phyloP scores from a whole-genome alignment of 2,888 invertebrate species.

The Andricus quercusramuli region DNA sequence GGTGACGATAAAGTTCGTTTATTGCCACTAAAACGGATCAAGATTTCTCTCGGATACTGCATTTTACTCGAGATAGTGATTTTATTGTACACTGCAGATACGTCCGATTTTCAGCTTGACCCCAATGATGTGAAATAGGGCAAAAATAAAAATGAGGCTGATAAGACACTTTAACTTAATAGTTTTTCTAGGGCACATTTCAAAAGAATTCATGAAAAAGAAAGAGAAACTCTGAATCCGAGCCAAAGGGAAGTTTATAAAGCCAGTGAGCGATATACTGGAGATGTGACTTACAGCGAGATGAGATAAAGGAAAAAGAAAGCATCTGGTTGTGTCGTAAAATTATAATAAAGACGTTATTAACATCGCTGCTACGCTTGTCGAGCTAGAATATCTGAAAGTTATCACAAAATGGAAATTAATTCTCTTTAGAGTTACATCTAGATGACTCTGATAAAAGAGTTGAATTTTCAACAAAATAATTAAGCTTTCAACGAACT shows the following conservation, averaged over 20 bases:
- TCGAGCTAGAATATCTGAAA: slow-evolving; percentile 10
- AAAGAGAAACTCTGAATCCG: slow-evolving; percentile 56
- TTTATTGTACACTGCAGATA: slow-evolving; percentile 41
- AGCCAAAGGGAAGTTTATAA: slow-evolving; percentile 59
- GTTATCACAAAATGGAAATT: slow-evolving; percentile 14
- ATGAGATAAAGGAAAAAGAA: slow-evolving; percentile 42
- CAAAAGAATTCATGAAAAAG: slow-evolving; percentile 50
- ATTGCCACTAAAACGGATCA: slow-evolving; percentile 20
- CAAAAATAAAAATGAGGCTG: slow-evolving; percentile 45
- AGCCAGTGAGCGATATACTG: slow-evolving; percentile 50
- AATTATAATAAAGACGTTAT: slow-evolving; percentile 51
- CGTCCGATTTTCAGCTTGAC: slow-evolving; percentile 48
- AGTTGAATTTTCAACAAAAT: too few relatives aligned
- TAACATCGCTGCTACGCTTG: slow-evolving; percentile 16
- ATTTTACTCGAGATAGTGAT: slow-evolving; percentile 26
- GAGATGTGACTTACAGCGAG: slow-evolving; percentile 15
- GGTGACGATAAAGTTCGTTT: slow-evolving; percentile 39
- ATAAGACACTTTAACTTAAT: slow-evolving; percentile 56
- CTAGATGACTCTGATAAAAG: too few relatives aligned
- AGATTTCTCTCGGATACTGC: slow-evolving; percentile 35
- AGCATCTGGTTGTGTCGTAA: slow-evolving; percentile 40
- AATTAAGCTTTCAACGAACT: too few relatives aligned
- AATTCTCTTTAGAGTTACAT: slow-evolving; percentile 11
- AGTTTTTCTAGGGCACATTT: slow-evolving; percentile 59
- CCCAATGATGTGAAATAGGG: slow-evolving; percentile 50